Conservation (phyloP, 2,888 invertebrate species). For the Polietes domitor region DNA sequence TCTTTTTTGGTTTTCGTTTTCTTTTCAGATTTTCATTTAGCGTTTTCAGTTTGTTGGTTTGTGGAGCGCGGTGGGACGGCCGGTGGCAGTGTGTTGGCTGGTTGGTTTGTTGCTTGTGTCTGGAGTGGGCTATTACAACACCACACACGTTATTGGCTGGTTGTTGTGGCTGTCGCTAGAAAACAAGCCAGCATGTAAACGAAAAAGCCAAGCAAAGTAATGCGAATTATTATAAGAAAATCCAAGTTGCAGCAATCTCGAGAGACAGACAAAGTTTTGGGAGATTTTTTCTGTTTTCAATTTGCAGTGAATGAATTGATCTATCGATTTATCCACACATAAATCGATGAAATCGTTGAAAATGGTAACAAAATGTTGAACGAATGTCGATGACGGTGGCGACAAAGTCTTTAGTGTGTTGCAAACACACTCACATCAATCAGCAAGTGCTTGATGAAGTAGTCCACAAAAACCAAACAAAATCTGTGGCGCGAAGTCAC, state of each 20-base stretch:
- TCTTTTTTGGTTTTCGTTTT: slow-evolving; percentile 40
- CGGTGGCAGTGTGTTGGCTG: too few relatives aligned
- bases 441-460: slow-evolving; percentile 44
- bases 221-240: slow-evolving; percentile 10
- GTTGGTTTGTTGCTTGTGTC: too few relatives aligned
- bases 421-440: slow-evolving; percentile 42
- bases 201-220: slow-evolving; percentile 1
- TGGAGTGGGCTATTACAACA: slow-evolving; percentile 6
- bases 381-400: too few relatives aligned
- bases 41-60: slow-evolving; percentile 49
- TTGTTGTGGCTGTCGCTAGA: not conserved
- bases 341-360: not conserved
- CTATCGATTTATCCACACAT: not conserved
- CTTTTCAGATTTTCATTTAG: slow-evolving; percentile 42
- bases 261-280: slow-evolving; percentile 2
- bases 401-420: not conserved
- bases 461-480: slow-evolving; percentile 39
- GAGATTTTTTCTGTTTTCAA: not conserved
- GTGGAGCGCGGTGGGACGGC: too few relatives aligned
- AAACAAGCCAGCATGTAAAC: not conserved
- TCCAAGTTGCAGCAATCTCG: slow-evolving; percentile 54
- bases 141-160: not conserved
- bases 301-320: not conserved
- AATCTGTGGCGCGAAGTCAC: not conserved
- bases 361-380: not conserved